Evolutionary conservation across 2,888 invertebrate species (phyloP).

Genomic region (Phrixothrix hirtus): DNA sequence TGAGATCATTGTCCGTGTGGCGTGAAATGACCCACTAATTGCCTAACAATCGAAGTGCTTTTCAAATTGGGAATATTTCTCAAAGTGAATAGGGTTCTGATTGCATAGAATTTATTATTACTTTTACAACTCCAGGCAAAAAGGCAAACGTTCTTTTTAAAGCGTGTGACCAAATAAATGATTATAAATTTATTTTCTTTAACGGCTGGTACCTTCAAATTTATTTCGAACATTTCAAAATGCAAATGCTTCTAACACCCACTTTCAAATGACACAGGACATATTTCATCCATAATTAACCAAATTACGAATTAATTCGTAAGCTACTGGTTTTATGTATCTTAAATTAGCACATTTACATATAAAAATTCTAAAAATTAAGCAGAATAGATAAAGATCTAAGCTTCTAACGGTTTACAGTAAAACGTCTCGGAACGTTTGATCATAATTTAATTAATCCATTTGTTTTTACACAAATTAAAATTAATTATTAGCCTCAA

Average conservation of each 20-base stretch:
- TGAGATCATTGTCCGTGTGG: constrained; percentile 51
- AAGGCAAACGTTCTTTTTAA: not conserved
- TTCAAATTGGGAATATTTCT: constrained; percentile 51
- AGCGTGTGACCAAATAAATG: not conserved
- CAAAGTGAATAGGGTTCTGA: constrained; percentile 50
- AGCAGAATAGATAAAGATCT: constrained; percentile 21
- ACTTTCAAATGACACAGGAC: not conserved
- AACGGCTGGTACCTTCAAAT: no score
- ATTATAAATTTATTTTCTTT: not conserved
- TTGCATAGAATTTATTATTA: constrained; percentile 45
- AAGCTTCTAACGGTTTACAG: constrained; percentile 20
- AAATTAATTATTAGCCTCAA: constrained; percentile 45
- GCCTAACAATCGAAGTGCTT: constrained; percentile 53
- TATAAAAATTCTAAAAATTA: constrained; percentile 22
- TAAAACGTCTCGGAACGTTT: constrained; percentile 39
- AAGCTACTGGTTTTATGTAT: constrained; percentile 25
- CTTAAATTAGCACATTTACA: constrained; percentile 19
- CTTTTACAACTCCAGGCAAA: constrained; percentile 7
- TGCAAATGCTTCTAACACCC: not conserved
- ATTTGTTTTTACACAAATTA: constrained; percentile 47
- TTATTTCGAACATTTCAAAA: constrained; percentile 2
- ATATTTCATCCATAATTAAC: constrained; percentile 8
- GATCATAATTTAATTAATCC: constrained; percentile 44
- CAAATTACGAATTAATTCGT: constrained; percentile 16
- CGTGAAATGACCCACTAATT: constrained; percentile 57